phyloP scores from a whole-genome alignment of 2,888 invertebrate species.

The Conistra vaccinii region DNA sequence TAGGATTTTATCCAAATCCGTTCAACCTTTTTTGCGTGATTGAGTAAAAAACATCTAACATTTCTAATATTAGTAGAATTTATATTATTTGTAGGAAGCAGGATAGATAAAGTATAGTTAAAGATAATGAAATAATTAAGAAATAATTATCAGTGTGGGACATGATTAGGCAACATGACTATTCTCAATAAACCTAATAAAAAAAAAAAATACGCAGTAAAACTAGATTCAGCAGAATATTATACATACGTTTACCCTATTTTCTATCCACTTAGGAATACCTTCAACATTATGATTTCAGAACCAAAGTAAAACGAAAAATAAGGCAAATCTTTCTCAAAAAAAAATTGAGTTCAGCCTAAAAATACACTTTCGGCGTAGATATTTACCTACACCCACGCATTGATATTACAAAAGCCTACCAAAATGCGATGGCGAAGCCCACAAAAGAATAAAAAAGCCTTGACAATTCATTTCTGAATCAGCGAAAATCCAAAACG shows the following conservation, averaged over 20 bases:
- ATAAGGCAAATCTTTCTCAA: neutral
- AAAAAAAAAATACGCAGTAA: neutral
- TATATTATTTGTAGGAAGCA: too few relatives aligned
- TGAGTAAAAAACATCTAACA: too few relatives aligned
- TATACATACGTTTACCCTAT: neutral
- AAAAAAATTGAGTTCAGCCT: slow-evolving; percentile 21
- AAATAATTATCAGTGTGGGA: too few relatives aligned
- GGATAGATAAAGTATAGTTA: too few relatives aligned
- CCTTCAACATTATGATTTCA: slow-evolving; percentile 20
- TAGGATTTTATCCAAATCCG: too few relatives aligned
- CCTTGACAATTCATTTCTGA: slow-evolving; percentile 54
- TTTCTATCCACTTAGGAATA: slow-evolving; percentile 13
- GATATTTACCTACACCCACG: slow-evolving; percentile 21
- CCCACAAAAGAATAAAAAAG: slow-evolving; percentile 40
- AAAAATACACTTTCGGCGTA: slow-evolving; percentile 41
- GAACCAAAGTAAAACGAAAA: neutral
- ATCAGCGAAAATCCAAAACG: slow-evolving; percentile 53
- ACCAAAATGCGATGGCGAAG: slow-evolving; percentile 23
- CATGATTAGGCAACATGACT: too few relatives aligned
- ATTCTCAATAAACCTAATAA: too few relatives aligned
- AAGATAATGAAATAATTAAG: too few relatives aligned
- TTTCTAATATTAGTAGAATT: too few relatives aligned
- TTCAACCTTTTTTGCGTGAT: too few relatives aligned
- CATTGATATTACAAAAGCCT: slow-evolving; percentile 43
- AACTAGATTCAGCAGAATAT: slow-evolving; percentile 3